These are phyloP conservation scores for Bombus ignitus DNA, from an alignment of 1,140 invertebrate genomes.

Conservation along the genomic window DNA sequence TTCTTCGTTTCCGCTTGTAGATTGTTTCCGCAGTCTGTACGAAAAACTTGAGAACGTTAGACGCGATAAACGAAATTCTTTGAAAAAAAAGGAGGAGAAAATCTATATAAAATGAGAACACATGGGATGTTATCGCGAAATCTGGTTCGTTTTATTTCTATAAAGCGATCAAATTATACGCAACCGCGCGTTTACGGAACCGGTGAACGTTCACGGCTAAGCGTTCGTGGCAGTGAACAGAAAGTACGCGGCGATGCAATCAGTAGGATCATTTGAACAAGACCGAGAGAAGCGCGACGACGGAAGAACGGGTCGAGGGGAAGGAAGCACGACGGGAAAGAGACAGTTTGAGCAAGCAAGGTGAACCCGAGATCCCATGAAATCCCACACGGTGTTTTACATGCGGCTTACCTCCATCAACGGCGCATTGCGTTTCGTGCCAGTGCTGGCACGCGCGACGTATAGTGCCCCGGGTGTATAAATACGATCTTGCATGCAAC, in stretches of 20 bases:
- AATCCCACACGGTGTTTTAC: conserved; percentile 68
- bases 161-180: not conserved
- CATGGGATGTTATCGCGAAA: not conserved
- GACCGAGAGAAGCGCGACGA: not conserved
- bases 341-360: conserved; percentile 50
- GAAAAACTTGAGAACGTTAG: too few species aligned
- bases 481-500: conserved; percentile 69
- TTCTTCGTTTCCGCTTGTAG: too few species aligned
- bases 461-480: conserved; percentile 65
- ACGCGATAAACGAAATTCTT: too few species aligned
- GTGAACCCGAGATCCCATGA: conserved; percentile 61
- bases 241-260: not conserved
- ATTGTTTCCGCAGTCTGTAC: too few species aligned
- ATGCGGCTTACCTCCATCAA: conserved; percentile 64
- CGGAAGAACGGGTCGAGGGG: not conserved
- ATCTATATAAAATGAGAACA: not conserved
- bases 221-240: not conserved
- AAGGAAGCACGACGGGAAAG: not conserved
- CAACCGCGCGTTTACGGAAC: not conserved
- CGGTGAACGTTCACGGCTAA: not conserved
- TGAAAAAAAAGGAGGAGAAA: not conserved
- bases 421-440: conserved; percentile 61
- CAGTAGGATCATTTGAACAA: conserved; percentile 1
- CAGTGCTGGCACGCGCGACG: conserved; percentile 68
- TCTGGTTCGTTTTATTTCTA: not conserved